Percentiles rank a stretch among this genome's conserved stretches.
Evolutionary conservation across 2,888 invertebrate genomes (phyloP).

Genomic region (Athalia rosae): DNA sequence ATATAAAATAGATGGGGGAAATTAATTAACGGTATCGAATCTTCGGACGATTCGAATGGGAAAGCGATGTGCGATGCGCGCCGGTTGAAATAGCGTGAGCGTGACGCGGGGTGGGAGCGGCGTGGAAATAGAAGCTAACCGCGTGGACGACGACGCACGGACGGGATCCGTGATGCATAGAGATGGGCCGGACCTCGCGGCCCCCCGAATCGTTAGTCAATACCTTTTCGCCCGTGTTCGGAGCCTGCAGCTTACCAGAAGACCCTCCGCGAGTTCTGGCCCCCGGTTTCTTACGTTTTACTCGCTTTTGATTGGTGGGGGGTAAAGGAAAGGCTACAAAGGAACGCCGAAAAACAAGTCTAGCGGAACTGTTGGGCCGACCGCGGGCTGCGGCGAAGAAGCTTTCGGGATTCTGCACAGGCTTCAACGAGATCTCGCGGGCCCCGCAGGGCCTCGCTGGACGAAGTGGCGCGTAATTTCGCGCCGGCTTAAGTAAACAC

Average conservation of each 20-base stretch:
- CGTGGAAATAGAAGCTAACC: slow-evolving; percentile 5
- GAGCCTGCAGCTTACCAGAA: slow-evolving; percentile 59
- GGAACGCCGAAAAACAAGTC: slow-evolving; percentile 71
- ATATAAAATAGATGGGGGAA: too few species aligned
- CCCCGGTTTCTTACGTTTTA: slow-evolving; percentile 70
- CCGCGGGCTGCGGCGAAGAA: slow-evolving; percentile 38
- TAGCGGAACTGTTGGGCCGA: slow-evolving; percentile 53
- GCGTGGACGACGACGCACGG: not conserved
- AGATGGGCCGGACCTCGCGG: slow-evolving; percentile 4
- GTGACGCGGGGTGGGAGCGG: not conserved
- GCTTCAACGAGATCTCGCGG: slow-evolving; percentile 11
- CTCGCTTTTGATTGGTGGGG: slow-evolving; percentile 70
- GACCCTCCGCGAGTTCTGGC: slow-evolving; percentile 67
- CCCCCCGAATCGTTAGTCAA: slow-evolving; percentile 54
- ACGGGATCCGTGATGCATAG: not conserved
- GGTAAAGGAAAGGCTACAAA: slow-evolving; percentile 65
- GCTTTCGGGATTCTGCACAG: slow-evolving; percentile 15
- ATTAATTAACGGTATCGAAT: too few species aligned
- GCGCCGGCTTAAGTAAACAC: slow-evolving; percentile 73
- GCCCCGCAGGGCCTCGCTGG: slow-evolving; percentile 20
- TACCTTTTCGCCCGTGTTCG: slow-evolving; percentile 60
- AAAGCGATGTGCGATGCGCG: too few species aligned
- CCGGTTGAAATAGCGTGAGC: not conserved
- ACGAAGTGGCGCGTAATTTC: slow-evolving; percentile 72
- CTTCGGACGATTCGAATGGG: too few species aligned